Evolutionary conservation across 2,888 invertebrate genomes (phyloP).

Genomic region (Oscheius myriophilus): DNA sequence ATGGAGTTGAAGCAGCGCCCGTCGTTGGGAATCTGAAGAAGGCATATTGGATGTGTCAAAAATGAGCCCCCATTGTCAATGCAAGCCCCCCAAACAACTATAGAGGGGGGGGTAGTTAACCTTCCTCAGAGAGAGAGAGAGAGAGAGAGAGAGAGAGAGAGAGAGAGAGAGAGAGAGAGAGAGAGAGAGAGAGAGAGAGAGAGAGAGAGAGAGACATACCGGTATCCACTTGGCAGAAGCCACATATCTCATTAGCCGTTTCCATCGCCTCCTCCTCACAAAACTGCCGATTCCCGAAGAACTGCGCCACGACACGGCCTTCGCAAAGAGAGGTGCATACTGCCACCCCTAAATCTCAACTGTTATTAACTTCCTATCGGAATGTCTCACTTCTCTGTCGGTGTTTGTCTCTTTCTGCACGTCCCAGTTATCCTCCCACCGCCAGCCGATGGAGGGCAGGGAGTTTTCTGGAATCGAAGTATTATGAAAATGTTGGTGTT

Average conservation of each 20-base stretch:
- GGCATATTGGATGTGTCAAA: too few species aligned
- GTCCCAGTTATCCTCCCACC: constrained; percentile 51
- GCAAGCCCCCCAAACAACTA: too few species aligned
- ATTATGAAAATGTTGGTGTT: neutral
- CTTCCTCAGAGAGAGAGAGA: too few species aligned
- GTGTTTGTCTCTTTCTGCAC: constrained; percentile 33
- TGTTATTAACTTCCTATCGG: neutral
- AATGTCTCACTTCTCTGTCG: constrained; percentile 36
- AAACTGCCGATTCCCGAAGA: constrained; percentile 29
- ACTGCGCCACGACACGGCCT: constrained; percentile 32
- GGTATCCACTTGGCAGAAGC: constrained; percentile 42
- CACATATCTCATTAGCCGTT: constrained; percentile 44
- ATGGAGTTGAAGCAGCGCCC: constrained; percentile 33
- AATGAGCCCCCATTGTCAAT: too few species aligned
- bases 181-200: too few species aligned
- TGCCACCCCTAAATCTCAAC: constrained; percentile 42
- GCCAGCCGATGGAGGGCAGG: constrained; percentile 34
- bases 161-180: too few species aligned
- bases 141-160: too few species aligned
- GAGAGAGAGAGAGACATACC: too few species aligned
- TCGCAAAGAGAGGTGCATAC: constrained; percentile 35
- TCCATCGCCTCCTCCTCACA: constrained; percentile 40
- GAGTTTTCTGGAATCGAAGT: constrained; percentile 8
- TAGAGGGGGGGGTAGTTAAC: too few species aligned
- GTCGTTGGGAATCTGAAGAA: constrained; percentile 17